A percentile compares a stretch with the other conserved stretches of the same genome.
Evolutionary conservation across 2,888 invertebrate species (phyloP).

Genomic region (Tiliacea aurago): DNA sequence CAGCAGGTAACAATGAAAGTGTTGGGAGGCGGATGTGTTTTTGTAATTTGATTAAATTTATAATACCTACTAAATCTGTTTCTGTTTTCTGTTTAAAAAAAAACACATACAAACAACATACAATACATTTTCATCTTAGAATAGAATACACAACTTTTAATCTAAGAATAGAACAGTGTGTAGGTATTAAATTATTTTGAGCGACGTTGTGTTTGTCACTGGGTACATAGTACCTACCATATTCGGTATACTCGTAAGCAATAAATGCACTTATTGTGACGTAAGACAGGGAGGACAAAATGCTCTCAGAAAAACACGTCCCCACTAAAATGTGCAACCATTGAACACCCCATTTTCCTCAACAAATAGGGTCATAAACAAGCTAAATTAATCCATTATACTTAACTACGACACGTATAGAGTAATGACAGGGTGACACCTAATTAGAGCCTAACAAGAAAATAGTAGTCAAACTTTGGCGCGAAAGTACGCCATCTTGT

Average conservation of each 20-base stretch:
- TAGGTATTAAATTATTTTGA: not conserved
- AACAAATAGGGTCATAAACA: slow-evolving; percentile 39
- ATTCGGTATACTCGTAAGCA: not conserved
- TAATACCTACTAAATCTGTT: too few species aligned
- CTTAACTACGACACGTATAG: slow-evolving; percentile 35
- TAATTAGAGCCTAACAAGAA: slow-evolving; percentile 64
- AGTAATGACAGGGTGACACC: slow-evolving; percentile 51
- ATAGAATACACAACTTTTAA: not conserved
- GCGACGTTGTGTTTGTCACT: not conserved
- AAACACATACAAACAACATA: too few species aligned
- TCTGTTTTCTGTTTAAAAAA: too few species aligned
- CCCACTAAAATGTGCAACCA: not conserved
- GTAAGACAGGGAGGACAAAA: slow-evolving; percentile 1
- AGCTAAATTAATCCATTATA: slow-evolving; percentile 46
- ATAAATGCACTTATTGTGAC: not conserved
- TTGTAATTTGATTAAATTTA: slow-evolving; percentile 10
- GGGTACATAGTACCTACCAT: too few species aligned
- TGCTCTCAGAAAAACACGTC: slow-evolving; percentile 2
- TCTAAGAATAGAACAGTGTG: too few species aligned
- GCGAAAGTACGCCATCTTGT: slow-evolving; percentile 55
- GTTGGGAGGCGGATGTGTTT: not conserved
- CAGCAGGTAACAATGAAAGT: not conserved
- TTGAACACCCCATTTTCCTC: slow-evolving; percentile 21
- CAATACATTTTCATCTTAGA: not conserved
- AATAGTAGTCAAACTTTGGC: slow-evolving; percentile 59